These are phyloP conservation scores for Acrocephalus arundinaceus DNA, from an alignment of 2,113 vertebrate species.

Conservation along the genomic window DNA sequence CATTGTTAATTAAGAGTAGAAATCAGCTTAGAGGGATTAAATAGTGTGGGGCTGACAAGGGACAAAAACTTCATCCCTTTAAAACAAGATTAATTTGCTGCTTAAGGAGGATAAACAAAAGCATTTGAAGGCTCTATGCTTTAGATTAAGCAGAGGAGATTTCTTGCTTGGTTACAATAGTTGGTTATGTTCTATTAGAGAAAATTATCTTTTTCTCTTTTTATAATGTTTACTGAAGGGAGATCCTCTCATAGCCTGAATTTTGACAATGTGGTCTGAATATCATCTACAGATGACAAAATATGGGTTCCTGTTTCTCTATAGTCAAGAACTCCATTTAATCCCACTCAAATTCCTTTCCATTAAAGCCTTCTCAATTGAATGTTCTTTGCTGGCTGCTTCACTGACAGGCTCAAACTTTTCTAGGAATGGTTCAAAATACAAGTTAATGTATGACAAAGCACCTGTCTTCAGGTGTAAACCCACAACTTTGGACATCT, in stretches of 20 bases:
- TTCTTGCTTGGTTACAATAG: not conserved
- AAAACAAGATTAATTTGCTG: not conserved
- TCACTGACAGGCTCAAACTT: constrained; percentile 83
- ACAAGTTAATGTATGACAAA: constrained; percentile 78
- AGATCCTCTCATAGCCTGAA: constrained; percentile 87
- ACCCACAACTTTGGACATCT: constrained; percentile 78
- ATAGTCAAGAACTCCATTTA: constrained; percentile 81
- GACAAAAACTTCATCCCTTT: not conserved
- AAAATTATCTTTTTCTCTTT: constrained; percentile 77
- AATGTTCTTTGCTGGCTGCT: constrained; percentile 84
- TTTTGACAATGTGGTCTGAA: constrained; percentile 90
- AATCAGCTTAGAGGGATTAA: not conserved
- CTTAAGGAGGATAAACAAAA: not conserved
- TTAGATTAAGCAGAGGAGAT: not conserved
- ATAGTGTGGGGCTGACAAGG: not conserved
- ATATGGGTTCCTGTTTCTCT: constrained; percentile 84
- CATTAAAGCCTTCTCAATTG: constrained; percentile 84
- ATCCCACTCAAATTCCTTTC: constrained; percentile 85
- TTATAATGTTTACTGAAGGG: constrained; percentile 87
- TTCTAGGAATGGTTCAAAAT: constrained; percentile 77
- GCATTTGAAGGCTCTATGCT: not conserved
- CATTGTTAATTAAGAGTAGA: not conserved
- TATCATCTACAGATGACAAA: constrained; percentile 84
- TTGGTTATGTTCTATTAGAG: not conserved
- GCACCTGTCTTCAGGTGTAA: constrained; percentile 71